Conservation (phyloP, 2,113 vertebrate species). For the Nerophis ophidion region DNA sequence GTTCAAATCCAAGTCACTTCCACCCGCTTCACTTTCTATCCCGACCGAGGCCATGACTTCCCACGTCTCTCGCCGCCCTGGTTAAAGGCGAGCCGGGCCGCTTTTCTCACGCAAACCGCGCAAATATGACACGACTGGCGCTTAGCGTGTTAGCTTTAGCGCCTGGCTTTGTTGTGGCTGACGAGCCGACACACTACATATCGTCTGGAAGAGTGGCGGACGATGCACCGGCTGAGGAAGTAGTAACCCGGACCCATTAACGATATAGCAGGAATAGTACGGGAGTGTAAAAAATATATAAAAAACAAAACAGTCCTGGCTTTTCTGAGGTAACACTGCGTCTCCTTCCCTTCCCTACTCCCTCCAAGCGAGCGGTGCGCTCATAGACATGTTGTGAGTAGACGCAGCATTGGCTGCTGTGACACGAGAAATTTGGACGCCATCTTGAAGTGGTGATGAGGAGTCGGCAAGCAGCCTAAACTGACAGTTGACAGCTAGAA, state of each 20-base stretch:
- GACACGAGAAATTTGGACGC: too few species aligned
- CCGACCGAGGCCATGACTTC: constrained; percentile 66
- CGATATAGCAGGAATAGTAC: constrained; percentile 27
- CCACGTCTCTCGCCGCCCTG: not conserved
- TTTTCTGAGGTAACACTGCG: constrained; percentile 30
- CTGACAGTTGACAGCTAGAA: too few species aligned
- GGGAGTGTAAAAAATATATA: not conserved
- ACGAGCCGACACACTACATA: constrained; percentile 26
- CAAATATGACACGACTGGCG: constrained; percentile 20
- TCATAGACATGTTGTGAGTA: not conserved
- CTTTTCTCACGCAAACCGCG: not conserved
- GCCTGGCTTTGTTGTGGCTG: constrained; percentile 27
- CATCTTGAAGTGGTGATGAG: too few species aligned
- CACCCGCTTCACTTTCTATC: constrained; percentile 48
- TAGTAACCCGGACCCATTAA: constrained; percentile 18
- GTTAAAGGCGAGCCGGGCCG: constrained; percentile 1
- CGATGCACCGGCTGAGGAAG: constrained; percentile 4
- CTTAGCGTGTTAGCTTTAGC: constrained; percentile 33
- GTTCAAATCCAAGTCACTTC: constrained; percentile 49
- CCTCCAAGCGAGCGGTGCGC: constrained; percentile 24
- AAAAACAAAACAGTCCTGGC: constrained; percentile 22
- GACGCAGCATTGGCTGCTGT: too few species aligned
- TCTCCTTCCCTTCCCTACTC: constrained; percentile 55
- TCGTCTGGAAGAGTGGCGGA: constrained; percentile 18
- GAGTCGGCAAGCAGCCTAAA: too few species aligned